Percentiles rank a stretch among this genome's conserved stretches.
Conservation (phyloP, 2,888 invertebrate genomes). For the Amaurobius ferox region DNA sequence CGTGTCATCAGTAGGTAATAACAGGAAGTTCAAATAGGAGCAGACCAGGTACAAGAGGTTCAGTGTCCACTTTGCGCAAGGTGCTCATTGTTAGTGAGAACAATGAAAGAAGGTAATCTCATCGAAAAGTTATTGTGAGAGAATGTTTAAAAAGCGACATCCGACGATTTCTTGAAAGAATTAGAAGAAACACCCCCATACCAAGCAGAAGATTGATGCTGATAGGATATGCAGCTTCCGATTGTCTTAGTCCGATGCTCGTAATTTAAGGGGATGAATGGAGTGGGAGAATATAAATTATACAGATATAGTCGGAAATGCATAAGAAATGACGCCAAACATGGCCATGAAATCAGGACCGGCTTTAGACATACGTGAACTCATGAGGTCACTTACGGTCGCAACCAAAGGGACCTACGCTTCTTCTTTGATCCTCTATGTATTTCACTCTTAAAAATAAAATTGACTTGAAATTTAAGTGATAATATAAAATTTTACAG, state of each 20-base stretch:
- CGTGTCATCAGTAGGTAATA: conserved; percentile 70
- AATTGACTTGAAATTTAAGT: too few species aligned
- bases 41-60: conserved; percentile 36
- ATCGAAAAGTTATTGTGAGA: conserved; percentile 44
- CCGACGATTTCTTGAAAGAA: conserved; percentile 42
- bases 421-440: too few species aligned
- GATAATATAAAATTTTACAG: too few species aligned
- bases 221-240: not conserved
- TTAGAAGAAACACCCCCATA: conserved; percentile 17
- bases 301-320: not conserved
- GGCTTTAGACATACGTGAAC: too few species aligned
- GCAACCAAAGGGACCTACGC: too few species aligned
- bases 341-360: too few species aligned
- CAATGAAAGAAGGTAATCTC: conserved; percentile 62
- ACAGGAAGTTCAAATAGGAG: conserved; percentile 59
- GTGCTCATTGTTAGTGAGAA: conserved; percentile 44
- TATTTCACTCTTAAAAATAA: too few species aligned
- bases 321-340: not conserved
- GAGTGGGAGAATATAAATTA: not conserved
- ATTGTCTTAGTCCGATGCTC: not conserved
- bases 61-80: conserved; percentile 66
- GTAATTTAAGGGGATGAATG: not conserved
- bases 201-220: not conserved
- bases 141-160: conserved; percentile 40
- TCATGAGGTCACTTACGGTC: too few species aligned